phyloP scores from a whole-genome alignment of 2,888 invertebrate genomes.

The Sericinus montela region DNA sequence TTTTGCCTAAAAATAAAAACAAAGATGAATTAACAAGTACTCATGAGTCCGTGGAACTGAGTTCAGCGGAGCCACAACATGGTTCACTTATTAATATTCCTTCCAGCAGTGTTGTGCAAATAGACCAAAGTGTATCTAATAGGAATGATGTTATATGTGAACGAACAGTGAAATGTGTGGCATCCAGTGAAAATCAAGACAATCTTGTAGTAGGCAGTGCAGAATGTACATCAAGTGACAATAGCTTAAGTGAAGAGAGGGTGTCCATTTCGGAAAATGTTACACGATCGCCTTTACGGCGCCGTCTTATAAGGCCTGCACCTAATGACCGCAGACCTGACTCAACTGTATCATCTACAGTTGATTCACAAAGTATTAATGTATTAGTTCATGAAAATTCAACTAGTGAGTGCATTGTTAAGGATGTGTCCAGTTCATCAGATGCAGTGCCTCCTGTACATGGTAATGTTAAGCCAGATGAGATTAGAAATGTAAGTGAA shows the following conservation, averaged over 20 bases:
- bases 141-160: conserved; percentile 46
- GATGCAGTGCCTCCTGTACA: conserved; percentile 59
- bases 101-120: conserved; percentile 54
- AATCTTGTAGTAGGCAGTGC: conserved; percentile 69
- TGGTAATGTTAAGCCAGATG: conserved; percentile 62
- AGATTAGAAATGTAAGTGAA: conserved; percentile 70
- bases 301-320: conserved; percentile 61
- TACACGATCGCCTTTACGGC: conserved; percentile 54
- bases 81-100: conserved; percentile 34
- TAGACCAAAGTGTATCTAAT: conserved; percentile 42
- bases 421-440: conserved; percentile 74
- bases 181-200: conserved; percentile 67
- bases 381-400: conserved; percentile 40
- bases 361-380: conserved; percentile 52
- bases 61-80: conserved; percentile 24
- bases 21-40: conserved; percentile 22
- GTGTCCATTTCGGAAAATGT: conserved; percentile 37
- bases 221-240: conserved; percentile 72
- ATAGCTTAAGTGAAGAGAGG: conserved; percentile 60
- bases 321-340: conserved; percentile 63
- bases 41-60: conserved; percentile 25
- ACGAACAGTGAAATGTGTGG: conserved; percentile 66
- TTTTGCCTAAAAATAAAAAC: conserved; percentile 28
- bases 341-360: conserved; percentile 70
- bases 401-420: conserved; percentile 50